Evolutionary conservation across 2,888 invertebrate species (phyloP).

Genomic region (Drosophila stalkeri): DNA sequence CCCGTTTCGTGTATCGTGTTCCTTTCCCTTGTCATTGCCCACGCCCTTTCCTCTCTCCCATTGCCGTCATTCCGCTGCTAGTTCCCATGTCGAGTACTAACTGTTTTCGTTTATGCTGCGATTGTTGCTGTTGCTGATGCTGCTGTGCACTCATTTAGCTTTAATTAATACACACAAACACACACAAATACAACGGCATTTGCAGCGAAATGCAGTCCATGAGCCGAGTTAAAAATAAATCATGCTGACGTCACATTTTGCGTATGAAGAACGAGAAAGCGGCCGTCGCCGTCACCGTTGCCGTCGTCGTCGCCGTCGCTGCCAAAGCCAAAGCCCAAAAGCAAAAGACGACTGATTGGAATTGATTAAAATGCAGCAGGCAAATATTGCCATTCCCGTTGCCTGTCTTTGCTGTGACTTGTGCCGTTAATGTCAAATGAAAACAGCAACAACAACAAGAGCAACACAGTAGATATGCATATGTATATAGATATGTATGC

Average conservation of each 20-base stretch:
- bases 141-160: conserved; percentile 66
- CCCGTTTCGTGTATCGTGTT: background rate
- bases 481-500: no score
- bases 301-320: background rate
- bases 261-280: conserved; percentile 40
- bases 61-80: background rate
- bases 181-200: conserved; percentile 49
- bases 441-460: conserved; percentile 7
- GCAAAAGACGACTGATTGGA: conserved; percentile 63
- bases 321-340: conserved; percentile 40
- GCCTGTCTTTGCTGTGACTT: conserved; percentile 26
- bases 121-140: conserved; percentile 21
- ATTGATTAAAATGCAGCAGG: conserved; percentile 73
- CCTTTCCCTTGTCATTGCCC: background rate
- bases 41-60: background rate
- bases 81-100: conserved; percentile 48
- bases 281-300: background rate
- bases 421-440: conserved; percentile 36
- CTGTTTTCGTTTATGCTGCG: conserved; percentile 38
- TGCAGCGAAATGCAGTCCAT: conserved; percentile 54
- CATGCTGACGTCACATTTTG: conserved; percentile 73
- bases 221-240: conserved; percentile 67
- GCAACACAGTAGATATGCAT: background rate
- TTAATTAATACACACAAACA: conserved; percentile 74
- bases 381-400: conserved; percentile 39